phyloP scores from a whole-genome alignment of 2,797 vertebrate genomes.

The Rousettus madagascariensis region DNA sequence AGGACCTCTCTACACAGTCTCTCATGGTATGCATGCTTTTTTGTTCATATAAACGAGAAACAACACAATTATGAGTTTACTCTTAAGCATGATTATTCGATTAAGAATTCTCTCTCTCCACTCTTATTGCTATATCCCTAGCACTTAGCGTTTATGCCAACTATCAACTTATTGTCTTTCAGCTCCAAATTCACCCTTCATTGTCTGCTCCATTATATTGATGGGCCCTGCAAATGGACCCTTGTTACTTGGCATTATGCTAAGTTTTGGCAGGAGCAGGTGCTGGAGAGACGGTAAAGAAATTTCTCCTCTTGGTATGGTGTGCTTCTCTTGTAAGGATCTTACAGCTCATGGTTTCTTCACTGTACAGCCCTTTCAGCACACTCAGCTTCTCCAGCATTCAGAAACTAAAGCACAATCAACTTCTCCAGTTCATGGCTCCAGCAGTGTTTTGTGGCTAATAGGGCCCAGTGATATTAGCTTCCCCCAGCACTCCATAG shows the following conservation, averaged over 20 bases:
- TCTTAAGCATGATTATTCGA: neutral
- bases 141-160: neutral
- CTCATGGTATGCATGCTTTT: neutral
- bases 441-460: neutral
- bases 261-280: neutral
- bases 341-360: neutral
- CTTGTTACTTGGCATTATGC: neutral
- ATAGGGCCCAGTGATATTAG: rapidly evolving
- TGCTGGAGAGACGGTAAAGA: neutral
- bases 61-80: neutral
- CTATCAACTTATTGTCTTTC: neutral
- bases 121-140: neutral
- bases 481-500: neutral
- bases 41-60: constrained; percentile 14
- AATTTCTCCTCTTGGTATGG: neutral
- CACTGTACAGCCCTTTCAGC: neutral
- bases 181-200: neutral
- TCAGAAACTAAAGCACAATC: neutral
- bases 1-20: neutral
- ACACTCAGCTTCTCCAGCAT: neutral
- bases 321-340: neutral
- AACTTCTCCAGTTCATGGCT: neutral
- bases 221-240: neutral
- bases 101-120: constrained; percentile 13
- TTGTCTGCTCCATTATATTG: neutral